Conservation (phyloP, 2,888 invertebrate species). For the Meta bourneti region DNA sequence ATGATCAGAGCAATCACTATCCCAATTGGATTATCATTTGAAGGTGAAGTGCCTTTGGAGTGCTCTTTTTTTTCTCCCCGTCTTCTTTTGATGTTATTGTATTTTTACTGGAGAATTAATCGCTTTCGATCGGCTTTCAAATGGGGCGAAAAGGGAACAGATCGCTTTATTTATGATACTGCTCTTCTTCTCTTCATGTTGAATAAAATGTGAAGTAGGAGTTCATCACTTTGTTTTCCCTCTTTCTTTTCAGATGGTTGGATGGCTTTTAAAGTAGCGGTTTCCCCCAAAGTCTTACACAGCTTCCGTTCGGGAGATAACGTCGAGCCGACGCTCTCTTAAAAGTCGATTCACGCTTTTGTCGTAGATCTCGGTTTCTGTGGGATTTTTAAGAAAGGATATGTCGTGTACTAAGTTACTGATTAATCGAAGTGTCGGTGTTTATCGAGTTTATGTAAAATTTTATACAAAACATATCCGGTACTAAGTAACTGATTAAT, state of each 20-base stretch:
- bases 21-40: conserved; percentile 73
- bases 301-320: neutral
- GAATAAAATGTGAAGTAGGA: conserved; percentile 41
- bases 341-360: neutral
- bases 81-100: conserved; percentile 34
- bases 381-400: neutral
- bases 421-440: neutral
- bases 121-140: conserved; percentile 62
- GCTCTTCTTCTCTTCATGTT: conserved; percentile 32
- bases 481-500: neutral
- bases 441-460: neutral
- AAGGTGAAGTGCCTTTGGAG: conserved; percentile 36
- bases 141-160: conserved; percentile 37
- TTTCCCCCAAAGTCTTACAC: neutral
- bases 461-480: too few species aligned
- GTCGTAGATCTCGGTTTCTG: neutral
- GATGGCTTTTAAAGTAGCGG: neutral
- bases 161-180: conserved; percentile 54
- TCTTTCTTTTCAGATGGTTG: neutral
- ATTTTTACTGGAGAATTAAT: conserved; percentile 60
- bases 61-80: neutral
- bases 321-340: neutral
- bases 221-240: neutral
- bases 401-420: neutral
- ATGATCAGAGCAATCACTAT: conserved; percentile 67